phyloP scores from a whole-genome alignment of 2,113 vertebrate species.

The Sisor rabdophorus region DNA sequence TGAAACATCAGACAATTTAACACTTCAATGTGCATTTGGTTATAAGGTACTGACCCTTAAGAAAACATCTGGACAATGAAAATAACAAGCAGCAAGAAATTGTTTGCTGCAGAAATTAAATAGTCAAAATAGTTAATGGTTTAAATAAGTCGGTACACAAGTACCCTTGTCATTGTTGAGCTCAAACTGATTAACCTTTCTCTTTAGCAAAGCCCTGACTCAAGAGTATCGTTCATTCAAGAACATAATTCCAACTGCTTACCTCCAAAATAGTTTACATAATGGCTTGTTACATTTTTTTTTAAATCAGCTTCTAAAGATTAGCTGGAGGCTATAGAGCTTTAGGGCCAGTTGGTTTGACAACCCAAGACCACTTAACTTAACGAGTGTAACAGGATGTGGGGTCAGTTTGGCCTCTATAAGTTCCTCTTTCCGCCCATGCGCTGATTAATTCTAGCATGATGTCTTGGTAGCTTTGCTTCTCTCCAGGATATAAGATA shows the following conservation, averaged over 20 bases:
- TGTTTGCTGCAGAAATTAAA: neutral
- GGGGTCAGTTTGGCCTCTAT: constrained; percentile 27
- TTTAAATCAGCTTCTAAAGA: constrained; percentile 19
- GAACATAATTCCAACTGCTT: constrained; percentile 12
- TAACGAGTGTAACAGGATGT: constrained; percentile 9
- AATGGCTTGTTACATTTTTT: constrained; percentile 11
- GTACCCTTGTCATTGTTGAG: neutral
- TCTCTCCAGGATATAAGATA: neutral
- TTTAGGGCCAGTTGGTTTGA: constrained; percentile 28
- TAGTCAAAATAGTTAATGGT: neutral
- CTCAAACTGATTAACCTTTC: constrained; percentile 10
- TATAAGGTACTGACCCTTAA: neutral
- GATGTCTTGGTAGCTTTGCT: constrained; percentile 44
- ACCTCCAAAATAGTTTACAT: constrained; percentile 18
- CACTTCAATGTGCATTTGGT: neutral
- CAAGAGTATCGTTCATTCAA: constrained; percentile 18
- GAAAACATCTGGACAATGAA: neutral
- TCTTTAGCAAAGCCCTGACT: neutral
- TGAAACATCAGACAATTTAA: neutral
- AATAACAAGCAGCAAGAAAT: neutral
- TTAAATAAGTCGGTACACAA: constrained; percentile 19
- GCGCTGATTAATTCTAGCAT: constrained; percentile 52
- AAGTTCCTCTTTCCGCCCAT: constrained; percentile 34
- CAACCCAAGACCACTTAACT: constrained; percentile 15
- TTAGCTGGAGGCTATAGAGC: constrained; percentile 15